These are phyloP conservation scores for Cydia pomonella DNA, from an alignment of 1,140 invertebrate genomes.

Conservation along the genomic window DNA sequence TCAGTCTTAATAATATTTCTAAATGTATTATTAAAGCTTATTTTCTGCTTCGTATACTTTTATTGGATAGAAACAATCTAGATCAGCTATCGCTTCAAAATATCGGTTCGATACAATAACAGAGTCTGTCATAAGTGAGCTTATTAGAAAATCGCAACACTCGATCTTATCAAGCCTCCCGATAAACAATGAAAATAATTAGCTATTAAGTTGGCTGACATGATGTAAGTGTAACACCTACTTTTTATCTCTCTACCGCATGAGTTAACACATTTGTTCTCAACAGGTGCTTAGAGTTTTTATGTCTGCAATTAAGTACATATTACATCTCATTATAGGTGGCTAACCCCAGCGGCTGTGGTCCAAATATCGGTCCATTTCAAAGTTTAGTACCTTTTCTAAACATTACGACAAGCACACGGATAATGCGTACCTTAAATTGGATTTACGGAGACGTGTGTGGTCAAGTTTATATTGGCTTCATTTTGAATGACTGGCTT, in stretches of 20 bases:
- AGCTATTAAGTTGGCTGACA: not conserved
- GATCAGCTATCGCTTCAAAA: not conserved
- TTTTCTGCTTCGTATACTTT: not conserved
- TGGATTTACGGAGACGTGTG: conserved; percentile 2
- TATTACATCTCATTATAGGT: not conserved
- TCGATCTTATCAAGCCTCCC: not conserved
- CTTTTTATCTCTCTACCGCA: conserved; percentile 9
- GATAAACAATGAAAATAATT: conserved; percentile 13
- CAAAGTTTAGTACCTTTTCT: conserved; percentile 9
- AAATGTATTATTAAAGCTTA: conserved; percentile 1
- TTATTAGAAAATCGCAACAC: conserved; percentile 10
- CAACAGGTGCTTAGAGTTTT: conserved; percentile 23
- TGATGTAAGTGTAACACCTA: conserved; percentile 1
- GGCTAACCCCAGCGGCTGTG: not conserved
- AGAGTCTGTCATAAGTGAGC: not conserved
- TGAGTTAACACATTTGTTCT: conserved; percentile 15
- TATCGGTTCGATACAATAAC: not conserved
- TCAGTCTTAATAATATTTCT: not conserved
- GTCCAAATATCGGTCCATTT: not conserved
- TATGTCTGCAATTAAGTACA: conserved; percentile 13
- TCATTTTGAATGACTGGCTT: conserved; percentile 39
- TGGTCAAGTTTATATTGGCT: conserved; percentile 5
- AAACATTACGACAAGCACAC: conserved; percentile 9
- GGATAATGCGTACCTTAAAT: conserved; percentile 19
- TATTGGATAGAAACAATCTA: not conserved